These are phyloP conservation scores for Mnemiopsis leidyi DNA, from an alignment of 37 sponge, comb jelly and placozoan species.

Conservation along the genomic window DNA sequence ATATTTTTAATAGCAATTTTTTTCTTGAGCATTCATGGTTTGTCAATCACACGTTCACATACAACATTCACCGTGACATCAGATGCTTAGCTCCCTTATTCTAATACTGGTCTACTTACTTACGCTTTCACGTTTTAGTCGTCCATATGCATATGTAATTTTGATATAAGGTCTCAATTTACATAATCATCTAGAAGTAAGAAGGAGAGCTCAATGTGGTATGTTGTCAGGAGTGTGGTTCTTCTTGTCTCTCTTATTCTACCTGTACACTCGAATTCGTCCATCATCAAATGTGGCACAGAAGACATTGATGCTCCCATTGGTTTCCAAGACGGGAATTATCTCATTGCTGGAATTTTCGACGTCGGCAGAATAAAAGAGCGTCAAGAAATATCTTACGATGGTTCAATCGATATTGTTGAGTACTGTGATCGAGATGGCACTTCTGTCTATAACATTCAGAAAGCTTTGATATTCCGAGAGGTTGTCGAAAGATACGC, in stretches of 20 bases:
- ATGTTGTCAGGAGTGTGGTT: too few species aligned
- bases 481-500: not conserved
- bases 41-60: too few species aligned
- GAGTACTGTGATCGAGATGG: not conserved
- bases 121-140: too few species aligned
- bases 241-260: not conserved
- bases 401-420: not conserved
- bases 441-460: not conserved
- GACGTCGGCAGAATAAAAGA: not conserved
- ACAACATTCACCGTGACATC: too few species aligned
- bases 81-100: too few species aligned
- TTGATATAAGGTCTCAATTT: too few species aligned
- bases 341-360: not conserved
- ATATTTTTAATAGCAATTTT: too few species aligned
- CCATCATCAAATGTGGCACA: not conserved
- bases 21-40: too few species aligned
- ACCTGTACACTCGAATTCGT: not conserved
- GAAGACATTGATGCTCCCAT: not conserved
- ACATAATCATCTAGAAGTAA: too few species aligned
- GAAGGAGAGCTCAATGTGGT: too few species aligned
- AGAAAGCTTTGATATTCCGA: not conserved
- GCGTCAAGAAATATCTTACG: not conserved
- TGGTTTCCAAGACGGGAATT: not conserved
- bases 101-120: too few species aligned
- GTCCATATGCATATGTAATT: too few species aligned